Percentiles rank a stretch among this genome's conserved stretches.
These are phyloP conservation scores for Zenarchopterus dispar DNA, from an alignment of 2,797 vertebrate species.

Conservation along the genomic window DNA sequence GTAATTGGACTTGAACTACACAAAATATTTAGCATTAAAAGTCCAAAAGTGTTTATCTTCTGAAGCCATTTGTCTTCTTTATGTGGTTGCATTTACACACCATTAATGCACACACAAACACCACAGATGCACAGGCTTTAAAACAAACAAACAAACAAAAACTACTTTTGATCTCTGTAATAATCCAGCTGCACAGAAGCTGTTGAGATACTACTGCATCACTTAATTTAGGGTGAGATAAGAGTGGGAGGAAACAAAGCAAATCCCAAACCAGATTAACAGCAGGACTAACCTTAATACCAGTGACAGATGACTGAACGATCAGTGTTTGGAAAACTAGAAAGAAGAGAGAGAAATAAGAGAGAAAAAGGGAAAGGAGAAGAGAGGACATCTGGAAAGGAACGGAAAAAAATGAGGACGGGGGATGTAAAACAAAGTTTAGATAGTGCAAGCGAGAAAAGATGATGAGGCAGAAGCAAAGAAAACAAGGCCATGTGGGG, in stretches of 20 bases:
- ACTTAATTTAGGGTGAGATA: constrained; percentile 37
- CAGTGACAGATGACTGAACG: constrained; percentile 52
- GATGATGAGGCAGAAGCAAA: neutral
- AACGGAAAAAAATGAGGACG: neutral
- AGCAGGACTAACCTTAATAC: constrained; percentile 60
- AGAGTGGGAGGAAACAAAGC: constrained; percentile 35
- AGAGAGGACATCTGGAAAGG: neutral
- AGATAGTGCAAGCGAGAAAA: neutral
- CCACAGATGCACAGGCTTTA: neutral
- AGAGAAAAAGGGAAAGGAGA: neutral
- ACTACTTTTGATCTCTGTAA: constrained; percentile 20
- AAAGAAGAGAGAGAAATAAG: constrained; percentile 8
- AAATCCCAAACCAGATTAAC: constrained; percentile 69
- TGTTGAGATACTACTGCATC: constrained; percentile 33
- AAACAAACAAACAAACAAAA: constrained; percentile 7
- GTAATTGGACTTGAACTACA: too few species aligned
- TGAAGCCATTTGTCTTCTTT: neutral
- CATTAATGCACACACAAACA: too few species aligned
- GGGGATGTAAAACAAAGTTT: neutral
- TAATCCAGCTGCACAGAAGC: constrained; percentile 58
- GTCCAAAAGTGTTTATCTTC: too few species aligned
- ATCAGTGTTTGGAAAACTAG: constrained; percentile 38
- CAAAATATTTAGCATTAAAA: too few species aligned
- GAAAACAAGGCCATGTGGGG: neutral
- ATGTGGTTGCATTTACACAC: constrained; percentile 1